Evolutionary conservation across 2,113 vertebrate species (phyloP).

Genomic region (Chaetorhynchus papuensis): DNA sequence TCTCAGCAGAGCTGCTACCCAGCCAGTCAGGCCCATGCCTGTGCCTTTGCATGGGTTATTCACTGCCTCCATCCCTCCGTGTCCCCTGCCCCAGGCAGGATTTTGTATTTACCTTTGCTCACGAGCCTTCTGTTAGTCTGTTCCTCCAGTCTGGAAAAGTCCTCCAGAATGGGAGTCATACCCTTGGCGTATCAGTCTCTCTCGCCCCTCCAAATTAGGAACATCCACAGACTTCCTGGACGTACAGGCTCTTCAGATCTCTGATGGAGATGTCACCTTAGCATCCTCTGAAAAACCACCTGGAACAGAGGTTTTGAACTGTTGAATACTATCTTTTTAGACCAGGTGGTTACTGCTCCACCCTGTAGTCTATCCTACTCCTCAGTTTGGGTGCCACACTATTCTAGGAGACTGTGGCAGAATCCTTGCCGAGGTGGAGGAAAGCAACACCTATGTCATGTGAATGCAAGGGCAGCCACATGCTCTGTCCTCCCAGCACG

Average conservation of each 20-base stretch:
- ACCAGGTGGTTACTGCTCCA: not conserved
- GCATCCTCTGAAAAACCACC: not conserved
- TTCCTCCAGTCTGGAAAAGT: not conserved
- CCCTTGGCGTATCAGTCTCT: too few relatives aligned
- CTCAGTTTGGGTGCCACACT: not conserved
- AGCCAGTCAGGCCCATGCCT: not conserved
- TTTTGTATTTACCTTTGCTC: not conserved
- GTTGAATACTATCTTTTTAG: not conserved
- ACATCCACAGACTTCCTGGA: not conserved
- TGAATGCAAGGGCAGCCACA: not conserved
- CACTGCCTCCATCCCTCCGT: not conserved
- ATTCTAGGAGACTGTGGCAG: not conserved
- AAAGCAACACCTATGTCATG: not conserved
- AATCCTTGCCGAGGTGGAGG: not conserved
- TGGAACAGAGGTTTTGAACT: not conserved
- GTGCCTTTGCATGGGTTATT: not conserved
- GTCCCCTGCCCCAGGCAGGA: not conserved
- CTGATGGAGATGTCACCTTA: not conserved
- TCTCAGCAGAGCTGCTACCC: not conserved
- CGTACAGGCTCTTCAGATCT: not conserved
- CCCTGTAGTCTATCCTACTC: not conserved
- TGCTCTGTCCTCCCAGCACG: not conserved
- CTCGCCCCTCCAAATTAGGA: not conserved
- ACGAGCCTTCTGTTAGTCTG: accelerated
- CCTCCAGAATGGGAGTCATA: not conserved